These are phyloP conservation scores for Rachycentron canadum DNA, from an alignment of 2,797 vertebrate genomes.

Conservation along the genomic window DNA sequence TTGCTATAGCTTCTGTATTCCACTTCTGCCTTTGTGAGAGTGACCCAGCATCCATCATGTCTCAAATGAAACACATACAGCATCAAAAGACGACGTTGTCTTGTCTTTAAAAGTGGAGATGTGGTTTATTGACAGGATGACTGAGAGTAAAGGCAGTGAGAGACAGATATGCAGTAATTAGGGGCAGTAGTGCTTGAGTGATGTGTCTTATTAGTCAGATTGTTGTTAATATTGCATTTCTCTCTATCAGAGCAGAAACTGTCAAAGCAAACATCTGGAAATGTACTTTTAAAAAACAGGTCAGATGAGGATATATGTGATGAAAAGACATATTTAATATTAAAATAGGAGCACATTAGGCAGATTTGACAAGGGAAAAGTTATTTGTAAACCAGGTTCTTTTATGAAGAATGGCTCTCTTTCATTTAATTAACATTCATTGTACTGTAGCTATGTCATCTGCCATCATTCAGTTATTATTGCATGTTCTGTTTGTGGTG, in stretches of 20 bases:
- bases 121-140: not conserved
- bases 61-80: slow-evolving; percentile 35
- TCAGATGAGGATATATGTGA: slow-evolving; percentile 11
- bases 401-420: not conserved
- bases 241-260: slow-evolving; percentile 11
- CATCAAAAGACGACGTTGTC: slow-evolving; percentile 34
- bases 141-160: slow-evolving; percentile 19
- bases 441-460: not conserved
- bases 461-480: not conserved
- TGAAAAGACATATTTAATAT: slow-evolving; percentile 7
- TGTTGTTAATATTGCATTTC: slow-evolving; percentile 36
- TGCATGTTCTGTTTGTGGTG: not conserved
- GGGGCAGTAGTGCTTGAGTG: slow-evolving; percentile 2
- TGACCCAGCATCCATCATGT: slow-evolving; percentile 51
- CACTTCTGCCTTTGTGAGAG: slow-evolving; percentile 30
- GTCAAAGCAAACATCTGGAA: slow-evolving; percentile 34
- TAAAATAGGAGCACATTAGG: slow-evolving; percentile 32
- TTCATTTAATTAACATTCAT: not conserved
- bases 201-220: slow-evolving; percentile 38
- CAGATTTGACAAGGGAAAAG: not conserved
- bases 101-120: slow-evolving; percentile 13
- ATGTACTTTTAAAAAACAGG: slow-evolving; percentile 12
- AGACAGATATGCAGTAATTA: slow-evolving; percentile 39
- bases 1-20: slow-evolving; percentile 33
- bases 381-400: not conserved